These are phyloP conservation scores for Zosterops pallidus DNA, from an alignment of 2,113 vertebrate genomes.

Conservation along the genomic window DNA sequence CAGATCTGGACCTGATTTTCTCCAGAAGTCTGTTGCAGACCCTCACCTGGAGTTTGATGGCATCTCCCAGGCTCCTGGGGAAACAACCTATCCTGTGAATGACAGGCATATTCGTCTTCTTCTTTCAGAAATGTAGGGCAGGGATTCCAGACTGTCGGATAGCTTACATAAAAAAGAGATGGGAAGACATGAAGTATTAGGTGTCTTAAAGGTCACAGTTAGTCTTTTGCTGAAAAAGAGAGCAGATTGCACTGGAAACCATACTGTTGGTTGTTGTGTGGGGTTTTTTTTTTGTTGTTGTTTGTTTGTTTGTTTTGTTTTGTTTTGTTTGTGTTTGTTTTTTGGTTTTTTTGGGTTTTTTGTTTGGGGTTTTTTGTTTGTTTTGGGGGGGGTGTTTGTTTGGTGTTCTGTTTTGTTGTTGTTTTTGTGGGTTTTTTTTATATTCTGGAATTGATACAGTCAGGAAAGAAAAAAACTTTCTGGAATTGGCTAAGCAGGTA, in stretches of 20 bases:
- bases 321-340: too few relatives aligned
- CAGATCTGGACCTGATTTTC: accelerated
- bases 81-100: neutral
- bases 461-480: neutral
- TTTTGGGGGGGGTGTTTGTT: neutral
- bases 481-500: neutral
- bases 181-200: neutral
- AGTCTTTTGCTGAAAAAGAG: neutral
- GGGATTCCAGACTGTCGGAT: neutral
- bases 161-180: neutral
- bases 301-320: too few relatives aligned
- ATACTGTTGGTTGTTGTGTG: neutral
- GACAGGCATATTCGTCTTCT: neutral
- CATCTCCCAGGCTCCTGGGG: neutral
- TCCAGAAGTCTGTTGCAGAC: neutral
- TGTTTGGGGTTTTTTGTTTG: neutral
- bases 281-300: too few relatives aligned
- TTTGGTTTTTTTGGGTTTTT: neutral
- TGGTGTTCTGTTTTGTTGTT: neutral
- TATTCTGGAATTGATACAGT: neutral
- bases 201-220: neutral
- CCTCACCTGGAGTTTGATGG: neutral
- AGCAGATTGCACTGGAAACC: neutral
- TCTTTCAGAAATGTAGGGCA: neutral
- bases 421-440: neutral